phyloP scores from a whole-genome alignment of 2,113 vertebrate species.

The Pseudonaja textilis region DNA sequence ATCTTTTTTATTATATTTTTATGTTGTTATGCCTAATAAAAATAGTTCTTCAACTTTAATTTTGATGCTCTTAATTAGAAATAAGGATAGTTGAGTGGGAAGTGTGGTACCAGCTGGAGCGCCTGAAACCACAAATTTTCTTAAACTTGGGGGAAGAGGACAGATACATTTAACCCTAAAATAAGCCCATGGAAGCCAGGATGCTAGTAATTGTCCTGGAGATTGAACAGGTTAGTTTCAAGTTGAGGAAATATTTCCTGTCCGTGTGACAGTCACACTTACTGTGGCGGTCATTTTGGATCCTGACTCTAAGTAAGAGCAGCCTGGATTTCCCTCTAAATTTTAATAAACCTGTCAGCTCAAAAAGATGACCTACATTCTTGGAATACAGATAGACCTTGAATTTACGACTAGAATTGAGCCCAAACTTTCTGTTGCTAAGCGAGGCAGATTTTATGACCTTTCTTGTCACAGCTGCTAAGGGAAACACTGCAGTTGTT shows the following conservation, averaged over 20 bases:
- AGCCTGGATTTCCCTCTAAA: not conserved
- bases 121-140: not conserved
- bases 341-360: not conserved
- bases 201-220: not conserved
- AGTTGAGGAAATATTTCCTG: not conserved
- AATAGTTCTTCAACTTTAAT: not conserved
- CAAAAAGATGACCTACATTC: not conserved
- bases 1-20: too few species aligned
- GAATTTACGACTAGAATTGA: too few species aligned
- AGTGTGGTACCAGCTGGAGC: not conserved
- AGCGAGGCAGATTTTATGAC: too few species aligned
- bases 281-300: not conserved
- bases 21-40: too few species aligned
- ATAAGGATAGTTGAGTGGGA: not conserved
- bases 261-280: not conserved
- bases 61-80: not conserved
- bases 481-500: too few species aligned
- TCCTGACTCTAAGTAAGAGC: not conserved
- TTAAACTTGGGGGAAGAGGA: not conserved
- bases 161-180: not conserved
- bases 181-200: not conserved
- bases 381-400: not conserved
- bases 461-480: too few species aligned
- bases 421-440: too few species aligned
- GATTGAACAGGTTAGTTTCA: not conserved